These are phyloP conservation scores for Catharus bicknelli DNA, from an alignment of 2,113 vertebrate genomes.

Conservation along the genomic window DNA sequence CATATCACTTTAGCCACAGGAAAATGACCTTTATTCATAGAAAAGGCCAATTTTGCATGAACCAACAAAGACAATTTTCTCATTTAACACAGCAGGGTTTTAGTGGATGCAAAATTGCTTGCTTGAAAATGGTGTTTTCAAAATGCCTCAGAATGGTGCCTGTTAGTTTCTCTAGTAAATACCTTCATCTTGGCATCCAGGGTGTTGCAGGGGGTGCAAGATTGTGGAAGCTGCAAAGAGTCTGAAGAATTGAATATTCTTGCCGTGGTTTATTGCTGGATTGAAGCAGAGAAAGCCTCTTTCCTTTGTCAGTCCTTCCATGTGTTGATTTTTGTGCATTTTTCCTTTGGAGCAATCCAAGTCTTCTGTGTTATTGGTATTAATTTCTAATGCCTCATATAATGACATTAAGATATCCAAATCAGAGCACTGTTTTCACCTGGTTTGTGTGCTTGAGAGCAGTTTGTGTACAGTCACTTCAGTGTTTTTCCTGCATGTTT, in stretches of 20 bases:
- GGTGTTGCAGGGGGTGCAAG: not conserved
- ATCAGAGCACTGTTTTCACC: not conserved
- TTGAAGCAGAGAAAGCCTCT: slow-evolving; percentile 23
- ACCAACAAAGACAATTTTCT: not conserved
- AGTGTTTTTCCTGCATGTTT: not conserved
- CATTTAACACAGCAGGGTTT: not conserved
- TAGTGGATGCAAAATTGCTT: not conserved
- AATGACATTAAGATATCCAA: not conserved
- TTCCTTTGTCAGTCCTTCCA: slow-evolving; percentile 13
- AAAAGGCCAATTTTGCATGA: not conserved
- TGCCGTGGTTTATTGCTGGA: slow-evolving; percentile 10
- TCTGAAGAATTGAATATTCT: slow-evolving; percentile 41
- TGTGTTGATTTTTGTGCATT: slow-evolving; percentile 17
- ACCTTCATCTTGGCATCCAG: not conserved
- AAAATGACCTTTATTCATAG: not conserved
- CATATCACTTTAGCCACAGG: not conserved
- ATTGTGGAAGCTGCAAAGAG: slow-evolving; percentile 7
- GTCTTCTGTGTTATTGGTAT: not conserved
- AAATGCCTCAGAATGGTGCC: not conserved
- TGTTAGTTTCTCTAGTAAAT: not conserved
- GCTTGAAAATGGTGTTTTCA: not conserved
- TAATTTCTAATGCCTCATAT: not conserved
- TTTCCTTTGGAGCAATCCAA: not conserved
- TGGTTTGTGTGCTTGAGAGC: not conserved
- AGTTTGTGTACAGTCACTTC: not conserved